Evolutionary conservation across 2,888 invertebrate genomes (phyloP).

Genomic region (Tanytarsus gracilentus): DNA sequence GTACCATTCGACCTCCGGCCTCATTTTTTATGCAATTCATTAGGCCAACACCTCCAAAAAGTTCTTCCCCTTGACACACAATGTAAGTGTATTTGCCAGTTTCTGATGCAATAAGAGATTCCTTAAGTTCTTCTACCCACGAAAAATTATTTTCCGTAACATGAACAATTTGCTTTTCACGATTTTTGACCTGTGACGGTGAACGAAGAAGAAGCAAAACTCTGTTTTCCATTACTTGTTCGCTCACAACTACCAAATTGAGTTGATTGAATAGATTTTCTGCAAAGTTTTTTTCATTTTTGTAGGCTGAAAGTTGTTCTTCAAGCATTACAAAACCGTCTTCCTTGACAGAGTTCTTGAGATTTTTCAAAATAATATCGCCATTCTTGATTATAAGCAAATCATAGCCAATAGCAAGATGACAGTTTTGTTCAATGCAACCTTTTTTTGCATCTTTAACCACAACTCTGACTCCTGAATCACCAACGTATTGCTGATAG

Average conservation of each 20-base stretch:
- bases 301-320: conserved; percentile 49
- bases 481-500: conserved; percentile 49
- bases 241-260: conserved; percentile 50
- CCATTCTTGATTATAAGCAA: conserved; percentile 51
- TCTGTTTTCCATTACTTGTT: conserved; percentile 55
- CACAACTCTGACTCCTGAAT: conserved; percentile 54
- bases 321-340: conserved; percentile 66
- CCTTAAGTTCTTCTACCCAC: conserved; percentile 78
- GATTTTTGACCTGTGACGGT: conserved; percentile 33
- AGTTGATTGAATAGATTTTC: conserved; percentile 38
- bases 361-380: conserved; percentile 46
- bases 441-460: conserved; percentile 52
- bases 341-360: conserved; percentile 54
- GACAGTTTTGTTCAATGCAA: conserved; percentile 57
- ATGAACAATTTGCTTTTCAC: conserved; percentile 50
- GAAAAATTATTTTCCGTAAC: conserved; percentile 59
- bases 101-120: conserved; percentile 58
- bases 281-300: conserved; percentile 41
- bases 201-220: conserved; percentile 57
- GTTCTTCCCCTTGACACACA: conserved; percentile 57
- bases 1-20: conserved; percentile 68
- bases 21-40: conserved; percentile 85
- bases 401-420: conserved; percentile 60
- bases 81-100: conserved; percentile 55
- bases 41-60: conserved; percentile 76